Evolutionary conservation across 2,113 vertebrate genomes (phyloP).

Genomic region (Dryoscopus gambensis): DNA sequence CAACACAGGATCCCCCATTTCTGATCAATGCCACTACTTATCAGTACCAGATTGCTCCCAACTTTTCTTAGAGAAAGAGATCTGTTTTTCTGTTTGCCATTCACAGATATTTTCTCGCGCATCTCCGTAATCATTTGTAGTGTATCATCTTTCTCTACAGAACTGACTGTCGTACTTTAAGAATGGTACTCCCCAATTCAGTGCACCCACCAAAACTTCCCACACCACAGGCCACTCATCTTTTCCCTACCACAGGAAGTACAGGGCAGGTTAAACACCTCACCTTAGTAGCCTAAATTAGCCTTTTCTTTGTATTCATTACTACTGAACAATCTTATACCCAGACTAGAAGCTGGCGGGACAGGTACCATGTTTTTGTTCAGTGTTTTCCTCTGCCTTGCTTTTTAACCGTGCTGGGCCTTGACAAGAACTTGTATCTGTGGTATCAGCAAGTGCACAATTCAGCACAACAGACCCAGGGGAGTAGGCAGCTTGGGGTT

Average conservation of each 20-base stretch:
- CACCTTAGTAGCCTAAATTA: not conserved
- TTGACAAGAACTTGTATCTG: not conserved
- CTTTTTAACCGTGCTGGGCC: not conserved
- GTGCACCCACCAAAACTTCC: not conserved
- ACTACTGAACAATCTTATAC: not conserved
- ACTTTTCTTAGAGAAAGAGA: not conserved
- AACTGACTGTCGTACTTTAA: rapidly evolving
- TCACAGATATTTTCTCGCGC: not conserved
- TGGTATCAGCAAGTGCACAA: not conserved
- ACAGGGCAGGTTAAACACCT: not conserved
- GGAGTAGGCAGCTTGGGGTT: not conserved
- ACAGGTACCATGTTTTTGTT: not conserved
- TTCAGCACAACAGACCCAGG: not conserved
- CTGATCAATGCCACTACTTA: not conserved
- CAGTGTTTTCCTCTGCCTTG: not conserved
- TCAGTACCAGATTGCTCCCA: not conserved
- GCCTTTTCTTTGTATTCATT: not conserved
- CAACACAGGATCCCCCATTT: not conserved
- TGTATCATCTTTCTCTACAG: not conserved
- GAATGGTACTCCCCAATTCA: not conserved
- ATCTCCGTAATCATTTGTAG: not conserved
- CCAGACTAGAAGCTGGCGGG: not conserved
- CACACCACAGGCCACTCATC: not conserved
- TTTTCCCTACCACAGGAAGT: not conserved
- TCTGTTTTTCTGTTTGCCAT: not conserved